phyloP scores from a whole-genome alignment of 1,140 invertebrate species.

The Pinna nobilis region DNA sequence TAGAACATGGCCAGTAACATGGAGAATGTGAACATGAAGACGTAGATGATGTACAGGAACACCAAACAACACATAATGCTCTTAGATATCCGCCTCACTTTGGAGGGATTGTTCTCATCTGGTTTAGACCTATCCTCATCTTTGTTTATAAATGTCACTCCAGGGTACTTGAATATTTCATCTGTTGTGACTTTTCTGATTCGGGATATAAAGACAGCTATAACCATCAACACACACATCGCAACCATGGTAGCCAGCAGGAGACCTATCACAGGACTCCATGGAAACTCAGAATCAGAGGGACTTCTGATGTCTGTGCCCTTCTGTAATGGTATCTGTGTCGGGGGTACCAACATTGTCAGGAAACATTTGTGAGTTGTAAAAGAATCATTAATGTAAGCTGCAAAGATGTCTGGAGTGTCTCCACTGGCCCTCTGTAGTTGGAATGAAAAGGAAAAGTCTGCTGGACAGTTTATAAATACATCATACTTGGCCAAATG shows the following conservation, averaged over 20 bases:
- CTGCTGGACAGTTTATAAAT: constrained; percentile 54
- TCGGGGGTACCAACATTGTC: constrained; percentile 49
- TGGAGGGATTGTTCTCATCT: constrained; percentile 7
- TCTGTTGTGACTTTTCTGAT: background rate
- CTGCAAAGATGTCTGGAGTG: constrained; percentile 59
- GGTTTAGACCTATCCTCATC: constrained; percentile 23
- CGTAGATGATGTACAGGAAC: constrained; percentile 60
- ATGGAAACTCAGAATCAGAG: constrained; percentile 38
- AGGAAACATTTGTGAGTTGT: constrained; percentile 55
- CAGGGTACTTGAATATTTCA: constrained; percentile 21
- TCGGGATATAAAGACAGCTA: constrained; percentile 41
- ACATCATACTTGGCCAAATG: constrained; percentile 58
- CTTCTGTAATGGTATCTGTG: constrained; percentile 7
- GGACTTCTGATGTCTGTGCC: background rate
- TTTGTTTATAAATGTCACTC: constrained; percentile 20
- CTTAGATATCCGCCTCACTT: constrained; percentile 33
- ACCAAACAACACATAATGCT: constrained; percentile 48
- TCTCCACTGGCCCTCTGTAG: constrained; percentile 39
- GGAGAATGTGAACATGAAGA: constrained; percentile 64
- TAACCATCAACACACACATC: constrained; percentile 39
- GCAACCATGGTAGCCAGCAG: constrained; percentile 42
- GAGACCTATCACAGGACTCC: constrained; percentile 54
- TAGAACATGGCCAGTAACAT: constrained; percentile 57
- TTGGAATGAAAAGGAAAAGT: constrained; percentile 55
- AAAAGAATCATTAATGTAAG: constrained; percentile 58